Conservation (phyloP, 1,140 invertebrate genomes). For the Bombyx mori region ASM3026992v2 NC_085120.1:11224501-11225000, state of each 20-base stretch:
- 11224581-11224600: slow-evolving; percentile 35
- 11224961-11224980: too few relatives aligned
- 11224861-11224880: slow-evolving; percentile 17
- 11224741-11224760: slow-evolving; percentile 5
- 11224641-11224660: slow-evolving; percentile 27
- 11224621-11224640: slow-evolving; percentile 28
- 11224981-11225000: too few relatives aligned
- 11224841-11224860: slow-evolving; percentile 15
- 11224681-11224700: slow-evolving; percentile 6
- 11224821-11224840: slow-evolving; percentile 15
- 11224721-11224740: slow-evolving; percentile 1
- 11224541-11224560: slow-evolving; percentile 24
- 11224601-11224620: slow-evolving; percentile 24
- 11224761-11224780: slow-evolving; percentile 8
- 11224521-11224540: slow-evolving; percentile 39
- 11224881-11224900: slow-evolving; percentile 20
- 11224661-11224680: slow-evolving; percentile 6
- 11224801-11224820: slow-evolving; percentile 31
- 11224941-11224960: too few relatives aligned
- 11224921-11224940: slow-evolving; percentile 9
- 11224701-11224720: slow-evolving; percentile 15
- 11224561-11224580: slow-evolving; percentile 17
- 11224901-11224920: slow-evolving; percentile 46
- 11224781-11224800: slow-evolving; percentile 25
- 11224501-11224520: slow-evolving; percentile 23